Evolutionary conservation across 2,113 vertebrate genomes (phyloP), one percentile per base, ranked within the genome.

Genomic region (Ovibos moschatus): DNA sequence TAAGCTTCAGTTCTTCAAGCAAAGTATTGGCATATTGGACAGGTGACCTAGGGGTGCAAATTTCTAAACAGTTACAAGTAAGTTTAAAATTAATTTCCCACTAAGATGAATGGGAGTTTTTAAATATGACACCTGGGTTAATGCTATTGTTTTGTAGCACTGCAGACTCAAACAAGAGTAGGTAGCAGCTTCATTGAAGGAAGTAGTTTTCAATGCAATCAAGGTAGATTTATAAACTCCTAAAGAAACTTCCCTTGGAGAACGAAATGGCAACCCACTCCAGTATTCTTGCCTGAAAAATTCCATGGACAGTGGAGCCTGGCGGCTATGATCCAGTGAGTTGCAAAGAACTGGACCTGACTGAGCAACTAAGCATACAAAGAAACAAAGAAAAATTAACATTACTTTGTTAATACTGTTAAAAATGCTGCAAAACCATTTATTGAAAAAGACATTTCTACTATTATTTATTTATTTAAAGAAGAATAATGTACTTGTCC

Each of bases 21-120:
- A 64, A 28, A 82, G 19, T 96, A 95, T 94, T 96, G 90, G 81
- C 90, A 87, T 94, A 96, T 87, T 95, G 78, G 87, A 92, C 95
- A 92, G 87, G 79, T 94, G 81, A 97, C 53, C 79, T 90, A 96
- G 28, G 9, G 58, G 28, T 96, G 19, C 64, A 97, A 94, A 95
- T 89, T 51, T 97, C 58, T 95, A 96, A 97, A 94, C 23, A 36
- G 81, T 94, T 97, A 93, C 58, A 96, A 88, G 43, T 92, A 95
- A 95, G 79, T 60, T 95, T 94, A 97, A 97, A 94, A 96, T 93
- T 95, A 95, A 94, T 96, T 96, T 95, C 55, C 53, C 57, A 95
- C 71, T 96, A 95, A 95, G 92, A 97, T 95, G 79, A 94, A 95
- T 94, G 85, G 30, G 28, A 27, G 11, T 50, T 94, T 97, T 96